Base-by-base conservation (phyloP, 2,113 vertebrate genomes). In the Phocoena sinus region DNA sequence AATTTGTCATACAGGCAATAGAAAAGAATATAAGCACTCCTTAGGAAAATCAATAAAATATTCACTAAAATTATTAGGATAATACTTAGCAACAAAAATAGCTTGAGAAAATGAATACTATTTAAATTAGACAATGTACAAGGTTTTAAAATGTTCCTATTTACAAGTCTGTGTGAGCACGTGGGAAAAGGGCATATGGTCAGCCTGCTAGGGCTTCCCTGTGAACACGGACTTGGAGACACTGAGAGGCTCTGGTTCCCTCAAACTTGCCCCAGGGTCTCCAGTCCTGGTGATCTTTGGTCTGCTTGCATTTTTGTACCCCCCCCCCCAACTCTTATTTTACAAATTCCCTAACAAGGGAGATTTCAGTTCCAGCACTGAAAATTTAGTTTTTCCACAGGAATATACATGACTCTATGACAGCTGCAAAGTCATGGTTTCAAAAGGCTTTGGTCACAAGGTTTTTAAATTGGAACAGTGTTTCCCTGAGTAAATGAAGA, bases 21-120 rank as follows among this genome's bases (percentile, higher is more conserved):
- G 79, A 33, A 94, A 89, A 96, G 60, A 79, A 74, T 82, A 89
- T 23, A 92, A 92, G 17, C 71, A 58, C 9, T 86, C n/a, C 56
- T 31, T 94, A 93, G 68, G 88, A 91, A 91, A 96, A 92, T 13
- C 9, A 67, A 92, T 20, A 89, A 65, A 91, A 95, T 68, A 91
- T 53, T 91, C 25, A 38, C 70, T 91, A 86, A 71, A 81, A 80
- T 58, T 73, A 89, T 96, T 82, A 96, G 77, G 41, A 95, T 77
- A 97, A 91, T 87, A 83, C 68, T 97, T 73, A 88, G 73, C 97
- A 96, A 95, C 38, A 96, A 97, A 97, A 96, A 97, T 76, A 90
- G 79, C 47, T 87, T 95, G 56, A 93, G 84, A 83, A 95, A 91
- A 93, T 84, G 68, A 92, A 86, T 74, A 67, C n/a, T 44, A 95